Evolutionary conservation across 2,888 invertebrate species (phyloP), one percentile per base, ranked within the genome.

Genomic region (Hedychridium roseum): DNA sequence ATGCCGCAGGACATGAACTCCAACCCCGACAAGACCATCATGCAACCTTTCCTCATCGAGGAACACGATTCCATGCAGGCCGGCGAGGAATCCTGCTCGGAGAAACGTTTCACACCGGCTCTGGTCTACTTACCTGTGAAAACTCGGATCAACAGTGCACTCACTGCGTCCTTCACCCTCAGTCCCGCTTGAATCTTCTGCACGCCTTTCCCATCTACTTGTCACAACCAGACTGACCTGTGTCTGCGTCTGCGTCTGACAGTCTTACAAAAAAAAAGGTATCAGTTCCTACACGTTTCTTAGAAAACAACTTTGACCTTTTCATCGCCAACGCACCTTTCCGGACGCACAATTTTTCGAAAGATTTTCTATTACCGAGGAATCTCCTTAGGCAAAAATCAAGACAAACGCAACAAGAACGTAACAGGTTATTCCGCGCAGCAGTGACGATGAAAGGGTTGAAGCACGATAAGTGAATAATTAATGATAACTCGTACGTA

Each of bases 71-170:
- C 82, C 68, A 80, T 43, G 60, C 55, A 65, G 58, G 54, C 57
- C 5, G 64, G 64, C 46, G 74, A 68, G 21, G 71, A 73, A 15
- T 60, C 71, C 16, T 62, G 58, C 41, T 59, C 68, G 38, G 69
- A 73, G 50, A 78, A 75, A 54, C 87, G 88, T 78, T 91, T 95
- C 80, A 88, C 93, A 73, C 92, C 96, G 63, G 93, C 95, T 70
- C 86, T 96, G 71, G 93, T 97, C 80, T 94, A 94, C 83, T 86
- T 97, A 82, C 96, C 97, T 58, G 95, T 97, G 76, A 88, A 90
- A 66, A 89, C 92, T 78, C 88, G 91, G 80, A 87, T 94, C 73
- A 89, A 89, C 75, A 88, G 90, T 75, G 89, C 92, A 66, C 86
- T 94, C 70, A 93, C 93, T 68, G 90, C 94, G 73, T 93, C 94